phyloP scores from a whole-genome alignment of 2,113 vertebrate species.

The Chiloscyllium plagiosum region DNA sequence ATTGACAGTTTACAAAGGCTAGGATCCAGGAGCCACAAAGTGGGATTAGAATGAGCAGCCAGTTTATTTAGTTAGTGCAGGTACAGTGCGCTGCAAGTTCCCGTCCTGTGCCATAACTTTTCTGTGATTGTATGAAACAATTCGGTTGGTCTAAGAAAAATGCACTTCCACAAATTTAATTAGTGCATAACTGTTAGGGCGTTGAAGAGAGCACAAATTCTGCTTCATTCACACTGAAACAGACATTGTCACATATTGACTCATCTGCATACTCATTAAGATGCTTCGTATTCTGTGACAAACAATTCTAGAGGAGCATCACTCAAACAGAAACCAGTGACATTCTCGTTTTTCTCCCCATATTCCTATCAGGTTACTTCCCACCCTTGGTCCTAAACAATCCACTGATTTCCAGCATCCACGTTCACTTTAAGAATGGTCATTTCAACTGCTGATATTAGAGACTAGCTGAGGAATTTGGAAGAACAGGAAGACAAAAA shows the following conservation, averaged over 20 bases:
- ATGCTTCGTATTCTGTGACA: neutral
- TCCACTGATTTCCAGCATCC: neutral
- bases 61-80: too few species aligned
- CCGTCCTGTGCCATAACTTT: too few species aligned
- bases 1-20: too few species aligned
- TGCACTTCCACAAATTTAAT: neutral
- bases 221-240: too few species aligned
- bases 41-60: too few species aligned
- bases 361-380: neutral
- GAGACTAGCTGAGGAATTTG: neutral
- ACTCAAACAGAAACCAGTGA: neutral
- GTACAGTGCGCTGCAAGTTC: too few species aligned
- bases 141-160: neutral
- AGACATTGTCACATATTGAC: too few species aligned
- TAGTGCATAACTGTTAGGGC: neutral
- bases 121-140: neutral
- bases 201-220: too few species aligned
- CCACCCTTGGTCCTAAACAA: neutral
- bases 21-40: too few species aligned
- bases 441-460: neutral
- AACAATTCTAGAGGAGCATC: neutral
- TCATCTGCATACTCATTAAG: neutral
- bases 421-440: neutral
- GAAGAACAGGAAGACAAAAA: neutral
- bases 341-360: neutral